Conservation (phyloP, 2,797 vertebrate genomes). For the Pogonophryne albipinna region DNA sequence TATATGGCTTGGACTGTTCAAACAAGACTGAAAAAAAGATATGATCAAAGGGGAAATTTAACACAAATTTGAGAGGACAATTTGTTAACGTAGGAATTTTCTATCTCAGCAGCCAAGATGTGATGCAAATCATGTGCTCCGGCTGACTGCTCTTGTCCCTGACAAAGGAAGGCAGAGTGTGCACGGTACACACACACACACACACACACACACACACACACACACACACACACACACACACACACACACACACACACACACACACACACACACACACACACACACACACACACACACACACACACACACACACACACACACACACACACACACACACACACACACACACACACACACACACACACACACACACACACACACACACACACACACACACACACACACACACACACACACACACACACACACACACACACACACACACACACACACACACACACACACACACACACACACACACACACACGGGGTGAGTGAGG, state of each 20-base stretch:
- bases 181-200: too few species aligned
- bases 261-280: too few species aligned
- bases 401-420: background rate
- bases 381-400: constrained; percentile 25
- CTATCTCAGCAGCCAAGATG: constrained; percentile 44
- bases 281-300: constrained; percentile 2
- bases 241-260: constrained; percentile 5
- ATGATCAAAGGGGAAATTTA: constrained; percentile 20
- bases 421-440: too few species aligned
- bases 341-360: constrained; percentile 14
- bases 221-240: constrained; percentile 26
- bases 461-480: constrained; percentile 20
- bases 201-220: background rate
- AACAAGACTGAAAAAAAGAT: background rate
- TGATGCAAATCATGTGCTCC: constrained; percentile 71
- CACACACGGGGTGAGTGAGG: constrained; percentile 18
- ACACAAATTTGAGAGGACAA: constrained; percentile 13
- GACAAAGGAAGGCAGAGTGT: constrained; percentile 68
- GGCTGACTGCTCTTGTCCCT: constrained; percentile 53
- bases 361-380: constrained; percentile 26
- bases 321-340: constrained; percentile 29
- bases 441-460: constrained; percentile 23
- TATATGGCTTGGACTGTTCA: background rate
- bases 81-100: constrained; percentile 43
- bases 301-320: constrained; percentile 4